Evolutionary conservation across 2,113 vertebrate genomes (phyloP).

Genomic region (Cairina moschata): DNA sequence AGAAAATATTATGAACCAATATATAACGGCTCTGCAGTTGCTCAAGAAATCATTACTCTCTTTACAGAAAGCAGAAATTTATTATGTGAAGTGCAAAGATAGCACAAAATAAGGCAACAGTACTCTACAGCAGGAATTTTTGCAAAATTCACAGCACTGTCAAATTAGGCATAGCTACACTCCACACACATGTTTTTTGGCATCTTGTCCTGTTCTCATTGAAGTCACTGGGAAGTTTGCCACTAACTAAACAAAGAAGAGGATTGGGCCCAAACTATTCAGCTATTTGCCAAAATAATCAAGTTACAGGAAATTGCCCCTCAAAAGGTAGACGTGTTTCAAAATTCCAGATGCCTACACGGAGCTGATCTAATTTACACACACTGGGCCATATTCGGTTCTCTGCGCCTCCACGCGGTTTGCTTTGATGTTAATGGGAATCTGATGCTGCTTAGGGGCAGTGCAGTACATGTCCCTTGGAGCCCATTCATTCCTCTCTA

Average conservation of each 20-base stretch:
- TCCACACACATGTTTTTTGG: not conserved
- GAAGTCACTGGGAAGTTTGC: constrained; percentile 8
- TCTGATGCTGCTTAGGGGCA: constrained; percentile 42
- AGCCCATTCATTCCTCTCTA: constrained; percentile 29
- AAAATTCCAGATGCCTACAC: constrained; percentile 48
- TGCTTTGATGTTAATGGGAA: constrained; percentile 48
- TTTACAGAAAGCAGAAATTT: not conserved
- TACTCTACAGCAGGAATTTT: not conserved
- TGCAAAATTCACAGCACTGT: not conserved
- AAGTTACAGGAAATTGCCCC: constrained; percentile 60
- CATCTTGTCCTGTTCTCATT: not conserved
- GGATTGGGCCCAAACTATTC: not conserved
- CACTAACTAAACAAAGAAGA: constrained; percentile 9
- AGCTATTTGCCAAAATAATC: constrained; percentile 62
- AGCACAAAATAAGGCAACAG: not conserved
- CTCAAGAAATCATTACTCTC: constrained; percentile 28
- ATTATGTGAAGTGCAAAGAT: not conserved
- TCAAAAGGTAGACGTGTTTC: constrained; percentile 43
- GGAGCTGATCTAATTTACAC: constrained; percentile 54
- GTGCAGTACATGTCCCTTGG: not conserved
- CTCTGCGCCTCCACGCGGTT: not conserved
- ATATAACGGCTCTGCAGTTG: not conserved
- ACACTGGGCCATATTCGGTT: not conserved
- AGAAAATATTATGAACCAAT: constrained; percentile 32
- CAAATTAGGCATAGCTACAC: not conserved